Conservation (phyloP, 1,140 invertebrate genomes). For the Brevipalpus yothersi region DNA sequence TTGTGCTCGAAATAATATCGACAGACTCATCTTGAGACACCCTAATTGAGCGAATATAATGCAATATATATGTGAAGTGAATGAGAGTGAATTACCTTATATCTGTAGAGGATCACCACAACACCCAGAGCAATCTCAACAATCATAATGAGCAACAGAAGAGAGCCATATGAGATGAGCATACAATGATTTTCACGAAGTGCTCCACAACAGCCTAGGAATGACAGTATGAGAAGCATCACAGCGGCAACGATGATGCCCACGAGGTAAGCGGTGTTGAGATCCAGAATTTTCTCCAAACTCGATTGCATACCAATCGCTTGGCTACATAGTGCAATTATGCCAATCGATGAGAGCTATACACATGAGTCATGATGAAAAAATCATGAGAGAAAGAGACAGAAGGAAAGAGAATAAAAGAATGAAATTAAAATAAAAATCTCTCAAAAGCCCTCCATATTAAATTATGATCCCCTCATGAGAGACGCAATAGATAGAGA, state of each 20-base stretch:
- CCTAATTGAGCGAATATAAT: too few relatives aligned
- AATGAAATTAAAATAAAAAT: too few relatives aligned
- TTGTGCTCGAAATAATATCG: too few relatives aligned
- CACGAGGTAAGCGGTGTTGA: conserved; percentile 2
- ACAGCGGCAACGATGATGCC: conserved; percentile 48
- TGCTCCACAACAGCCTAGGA: conserved; percentile 62
- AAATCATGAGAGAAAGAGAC: too few relatives aligned
- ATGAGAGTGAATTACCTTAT: not conserved
- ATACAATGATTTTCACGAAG: conserved; percentile 52
- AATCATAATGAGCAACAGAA: conserved; percentile 5
- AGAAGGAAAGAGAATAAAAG: too few relatives aligned
- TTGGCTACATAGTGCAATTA: not conserved
- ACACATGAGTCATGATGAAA: not conserved
- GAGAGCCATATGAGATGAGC: conserved; percentile 27
- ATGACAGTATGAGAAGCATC: conserved; percentile 52
- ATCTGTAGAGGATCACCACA: conserved; percentile 6
- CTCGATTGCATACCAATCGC: conserved; percentile 1
- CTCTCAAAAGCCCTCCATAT: too few relatives aligned
- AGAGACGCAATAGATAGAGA: too few relatives aligned
- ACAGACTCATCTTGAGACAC: too few relatives aligned
- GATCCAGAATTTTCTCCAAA: conserved; percentile 2
- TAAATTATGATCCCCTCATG: too few relatives aligned
- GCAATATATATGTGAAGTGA: not conserved
- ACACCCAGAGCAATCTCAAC: conserved; percentile 5
- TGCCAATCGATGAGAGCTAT: conserved; percentile 2